Conservation (phyloP, 2,797 vertebrate species). For the Sorex maritimensis region DNA sequence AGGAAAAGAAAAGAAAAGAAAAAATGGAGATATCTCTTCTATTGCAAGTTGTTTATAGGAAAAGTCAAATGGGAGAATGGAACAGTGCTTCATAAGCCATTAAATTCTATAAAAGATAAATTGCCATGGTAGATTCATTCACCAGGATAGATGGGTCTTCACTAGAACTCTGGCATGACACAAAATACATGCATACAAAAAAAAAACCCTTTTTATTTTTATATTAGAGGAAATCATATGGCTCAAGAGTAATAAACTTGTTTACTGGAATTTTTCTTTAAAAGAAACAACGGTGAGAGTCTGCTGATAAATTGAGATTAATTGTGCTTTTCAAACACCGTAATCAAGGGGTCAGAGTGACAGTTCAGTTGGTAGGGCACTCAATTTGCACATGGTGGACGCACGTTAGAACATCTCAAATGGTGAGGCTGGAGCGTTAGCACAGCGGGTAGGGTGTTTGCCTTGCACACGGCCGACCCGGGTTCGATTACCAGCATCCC, state of each 20-base stretch:
- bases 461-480: no score
- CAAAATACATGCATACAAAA: constrained; percentile 57
- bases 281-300: constrained; percentile 45
- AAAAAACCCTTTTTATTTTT: constrained; percentile 1
- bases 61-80: constrained; percentile 59
- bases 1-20: neutral
- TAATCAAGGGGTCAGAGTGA: neutral
- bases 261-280: constrained; percentile 66
- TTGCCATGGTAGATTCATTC: neutral
- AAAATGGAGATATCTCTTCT: neutral
- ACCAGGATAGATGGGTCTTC: neutral
- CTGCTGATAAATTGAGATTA: constrained; percentile 72
- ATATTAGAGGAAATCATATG: constrained; percentile 66
- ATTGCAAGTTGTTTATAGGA: neutral
- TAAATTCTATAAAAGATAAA: constrained; percentile 46
- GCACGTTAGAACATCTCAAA: no score
- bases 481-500: no score
- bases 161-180: constrained; percentile 10
- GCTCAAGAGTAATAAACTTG: constrained; percentile 58
- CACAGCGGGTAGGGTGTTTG: no score
- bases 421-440: no score
- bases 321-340: constrained; percentile 59
- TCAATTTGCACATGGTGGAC: no score
- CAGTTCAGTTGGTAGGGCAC: no score
- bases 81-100: constrained; percentile 7